Percentiles rank a stretch among this genome's conserved stretches.
Evolutionary conservation across 2,797 vertebrate species (phyloP).

Genomic region (Cynopterus sphinx): DNA sequence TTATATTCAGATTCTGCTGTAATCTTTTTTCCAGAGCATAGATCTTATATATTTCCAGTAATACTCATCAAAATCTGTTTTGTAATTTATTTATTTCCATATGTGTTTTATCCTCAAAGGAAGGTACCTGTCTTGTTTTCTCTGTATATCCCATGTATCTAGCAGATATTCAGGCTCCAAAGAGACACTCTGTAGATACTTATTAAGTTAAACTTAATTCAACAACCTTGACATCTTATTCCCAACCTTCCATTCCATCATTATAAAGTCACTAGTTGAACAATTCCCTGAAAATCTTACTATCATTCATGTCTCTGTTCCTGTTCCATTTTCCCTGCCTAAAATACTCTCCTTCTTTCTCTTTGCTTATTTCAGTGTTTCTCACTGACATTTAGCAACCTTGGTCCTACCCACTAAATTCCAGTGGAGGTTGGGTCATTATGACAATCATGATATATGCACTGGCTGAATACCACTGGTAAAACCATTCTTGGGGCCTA

Average conservation of each 20-base stretch:
- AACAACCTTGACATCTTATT: not conserved
- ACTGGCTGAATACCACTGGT: not conserved
- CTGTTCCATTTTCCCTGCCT: not conserved
- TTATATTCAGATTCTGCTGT: not conserved
- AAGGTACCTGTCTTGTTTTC: not conserved
- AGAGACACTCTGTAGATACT: not conserved
- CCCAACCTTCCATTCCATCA: not conserved
- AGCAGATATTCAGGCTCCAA: not conserved
- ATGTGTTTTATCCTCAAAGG: conserved; percentile 26
- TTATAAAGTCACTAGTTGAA: not conserved
- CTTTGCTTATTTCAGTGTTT: conserved; percentile 8
- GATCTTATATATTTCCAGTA: not conserved
- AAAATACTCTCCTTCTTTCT: not conserved
- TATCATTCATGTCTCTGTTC: not conserved
- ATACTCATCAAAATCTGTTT: not conserved
- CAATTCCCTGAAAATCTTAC: not conserved
- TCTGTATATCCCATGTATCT: not conserved
- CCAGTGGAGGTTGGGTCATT: not conserved
- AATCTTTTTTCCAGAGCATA: not conserved
- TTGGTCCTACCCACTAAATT: not conserved
- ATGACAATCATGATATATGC: not conserved
- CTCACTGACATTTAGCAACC: conserved; percentile 20
- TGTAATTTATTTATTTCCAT: not conserved
- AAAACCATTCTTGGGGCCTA: not conserved
- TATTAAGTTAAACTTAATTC: conserved; percentile 5